Evolutionary conservation across 2,797 vertebrate species (phyloP), one percentile per base, ranked within the genome.

Genomic region (Danio jaintianensis): DNA sequence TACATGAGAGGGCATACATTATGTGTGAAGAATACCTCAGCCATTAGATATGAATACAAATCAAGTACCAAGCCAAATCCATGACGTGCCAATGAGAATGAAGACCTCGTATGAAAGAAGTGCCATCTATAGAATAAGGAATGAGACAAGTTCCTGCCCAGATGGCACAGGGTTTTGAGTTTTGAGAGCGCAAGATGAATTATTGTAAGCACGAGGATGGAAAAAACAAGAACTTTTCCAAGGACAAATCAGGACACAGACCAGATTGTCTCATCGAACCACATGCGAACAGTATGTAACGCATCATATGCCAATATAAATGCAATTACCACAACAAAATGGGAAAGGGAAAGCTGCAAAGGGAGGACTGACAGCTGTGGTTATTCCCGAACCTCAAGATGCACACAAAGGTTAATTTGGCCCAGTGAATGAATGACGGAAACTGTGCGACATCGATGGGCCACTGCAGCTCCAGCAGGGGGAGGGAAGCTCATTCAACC

Each of bases 71-170:
- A 64, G 63, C 82, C 88, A 88, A 79, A 53, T 22, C 52, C 75
- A 84, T 85, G 88, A 90, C 83, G 82, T 88, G 83, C 67, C 81
- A 87, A 86, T 80, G 82, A 89, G 84, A 85, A 78, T 48, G 16
- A 59, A 73, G 22, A 12, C 2, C 67, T 70, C 0, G 9, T 48
- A 22, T 61, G 38, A 70, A 61, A 52, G 56, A 13, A 20, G 38
- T 0, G 16, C 22, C 55, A 73, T 64, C 40, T 73, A 73, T 55
- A 73, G 68, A 73, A 64, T 20, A 45, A 52, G 45, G 13, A 52
- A 79, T 20, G 11, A 50, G 15, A 7, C 50, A 20, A 61, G 43
- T 77, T 48, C 45, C 42, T 18, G 0, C 29, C 59, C 50, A 55
- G 38, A 72, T 61, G 69, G 40, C 48, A 63, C 20, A 29, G 53